Conservation (phyloP, 2,888 invertebrate species). For the Cantharis rufa region DNA sequence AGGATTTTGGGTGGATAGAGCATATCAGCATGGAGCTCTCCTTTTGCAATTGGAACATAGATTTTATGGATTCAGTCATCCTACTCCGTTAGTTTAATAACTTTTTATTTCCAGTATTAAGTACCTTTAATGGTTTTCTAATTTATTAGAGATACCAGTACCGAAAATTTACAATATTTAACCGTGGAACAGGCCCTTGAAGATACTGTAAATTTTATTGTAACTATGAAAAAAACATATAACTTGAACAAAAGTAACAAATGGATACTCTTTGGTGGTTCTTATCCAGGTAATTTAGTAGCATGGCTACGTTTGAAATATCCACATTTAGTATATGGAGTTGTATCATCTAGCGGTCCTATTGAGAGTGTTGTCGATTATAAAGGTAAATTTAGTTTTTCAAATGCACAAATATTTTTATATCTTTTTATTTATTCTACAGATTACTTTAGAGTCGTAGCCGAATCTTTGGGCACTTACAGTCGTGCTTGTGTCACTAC, state of each 20-base stretch:
- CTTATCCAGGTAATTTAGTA: neutral
- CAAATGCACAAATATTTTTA: too few relatives aligned
- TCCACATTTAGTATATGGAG: neutral
- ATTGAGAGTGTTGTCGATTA: neutral
- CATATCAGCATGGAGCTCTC: slow-evolving; percentile 76
- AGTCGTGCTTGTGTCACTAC: neutral
- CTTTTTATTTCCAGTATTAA: too few relatives aligned
- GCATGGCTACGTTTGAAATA: slow-evolving; percentile 2
- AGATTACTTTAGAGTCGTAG: neutral
- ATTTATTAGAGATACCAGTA: neutral
- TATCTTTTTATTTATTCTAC: too few relatives aligned
- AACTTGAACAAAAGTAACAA: neutral
- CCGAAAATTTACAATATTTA: neutral
- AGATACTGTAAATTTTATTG: neutral
- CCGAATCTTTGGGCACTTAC: neutral
- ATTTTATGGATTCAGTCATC: slow-evolving; percentile 91
- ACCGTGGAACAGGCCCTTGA: neutral
- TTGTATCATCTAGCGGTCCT: neutral
- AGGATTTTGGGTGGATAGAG: slow-evolving; percentile 87
- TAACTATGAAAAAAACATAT: neutral
- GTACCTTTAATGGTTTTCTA: neutral
- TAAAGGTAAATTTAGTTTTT: neutral
- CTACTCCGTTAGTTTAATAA: slow-evolving; percentile 67
- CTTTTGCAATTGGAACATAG: slow-evolving; percentile 90
- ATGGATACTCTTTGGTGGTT: neutral